A percentile compares a stretch with the other conserved stretches of the same genome.
phyloP scores from a whole-genome alignment of 2,888 invertebrate species.

The Acanthacorydalis orientalis region DNA sequence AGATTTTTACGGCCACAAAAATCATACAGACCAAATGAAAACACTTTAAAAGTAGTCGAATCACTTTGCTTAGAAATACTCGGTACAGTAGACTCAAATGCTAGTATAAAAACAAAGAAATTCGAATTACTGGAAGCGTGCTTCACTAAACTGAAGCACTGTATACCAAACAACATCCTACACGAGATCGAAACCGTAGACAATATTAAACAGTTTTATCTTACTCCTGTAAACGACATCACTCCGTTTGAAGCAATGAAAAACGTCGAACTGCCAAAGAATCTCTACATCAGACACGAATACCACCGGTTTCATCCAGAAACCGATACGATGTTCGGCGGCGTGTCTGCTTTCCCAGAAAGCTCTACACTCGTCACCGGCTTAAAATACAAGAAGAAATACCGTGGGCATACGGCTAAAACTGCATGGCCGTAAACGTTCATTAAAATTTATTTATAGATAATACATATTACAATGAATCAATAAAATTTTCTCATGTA shows the following conservation, averaged over 20 bases:
- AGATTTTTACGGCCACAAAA: constrained; percentile 63
- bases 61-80: constrained; percentile 33
- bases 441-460: background rate
- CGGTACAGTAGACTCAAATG: constrained; percentile 27
- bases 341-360: constrained; percentile 69
- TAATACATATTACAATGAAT: background rate
- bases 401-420: constrained; percentile 51
- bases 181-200: constrained; percentile 56
- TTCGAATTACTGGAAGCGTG: constrained; percentile 55
- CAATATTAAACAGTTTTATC: constrained; percentile 56
- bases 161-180: constrained; percentile 70
- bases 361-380: constrained; percentile 74
- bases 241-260: constrained; percentile 60
- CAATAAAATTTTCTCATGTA: background rate
- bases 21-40: constrained; percentile 52
- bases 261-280: constrained; percentile 62
- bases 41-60: constrained; percentile 43
- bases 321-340: constrained; percentile 53
- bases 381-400: constrained; percentile 65
- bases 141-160: constrained; percentile 52
- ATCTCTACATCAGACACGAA: constrained; percentile 69
- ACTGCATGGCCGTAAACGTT: constrained; percentile 9
- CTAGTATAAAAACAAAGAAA: constrained; percentile 31
- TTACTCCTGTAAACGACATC: constrained; percentile 46
- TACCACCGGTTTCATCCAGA: constrained; percentile 73